These are phyloP conservation scores for Procavia capensis DNA, from an alignment of 2,113 vertebrate species.

Conservation along the genomic window DNA sequence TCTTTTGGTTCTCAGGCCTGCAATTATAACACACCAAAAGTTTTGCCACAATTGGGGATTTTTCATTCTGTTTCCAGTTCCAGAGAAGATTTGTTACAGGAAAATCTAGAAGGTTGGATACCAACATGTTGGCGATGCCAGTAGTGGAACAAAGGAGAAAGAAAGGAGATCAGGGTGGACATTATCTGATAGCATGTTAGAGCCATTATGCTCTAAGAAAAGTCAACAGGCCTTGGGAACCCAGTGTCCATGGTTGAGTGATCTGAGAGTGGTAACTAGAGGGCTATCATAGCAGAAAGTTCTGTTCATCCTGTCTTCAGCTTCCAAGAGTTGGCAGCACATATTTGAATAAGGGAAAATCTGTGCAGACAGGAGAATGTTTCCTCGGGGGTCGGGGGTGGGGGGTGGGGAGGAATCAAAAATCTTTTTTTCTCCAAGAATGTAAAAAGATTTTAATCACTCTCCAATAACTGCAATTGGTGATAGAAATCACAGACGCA, in stretches of 20 bases:
- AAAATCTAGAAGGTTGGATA: neutral
- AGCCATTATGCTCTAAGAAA: conserved; percentile 44
- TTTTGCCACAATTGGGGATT: neutral
- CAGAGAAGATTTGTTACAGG: neutral
- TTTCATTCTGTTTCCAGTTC: neutral
- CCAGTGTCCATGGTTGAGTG: neutral
- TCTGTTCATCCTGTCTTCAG: neutral
- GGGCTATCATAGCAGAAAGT: too few relatives aligned
- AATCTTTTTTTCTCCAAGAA: neutral
- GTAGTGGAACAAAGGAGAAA: neutral
- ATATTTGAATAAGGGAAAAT: neutral
- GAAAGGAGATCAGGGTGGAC: neutral
- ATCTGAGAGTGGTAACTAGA: neutral
- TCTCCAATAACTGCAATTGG: neutral
- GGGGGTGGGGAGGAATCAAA: too few relatives aligned
- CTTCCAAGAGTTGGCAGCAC: neutral
- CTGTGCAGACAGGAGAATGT: neutral
- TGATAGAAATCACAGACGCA: neutral
- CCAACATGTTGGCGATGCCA: neutral
- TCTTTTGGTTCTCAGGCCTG: neutral
- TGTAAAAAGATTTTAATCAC: neutral
- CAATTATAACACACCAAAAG: neutral
- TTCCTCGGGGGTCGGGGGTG: too few relatives aligned
- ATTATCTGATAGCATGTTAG: neutral
- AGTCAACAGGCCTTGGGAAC: neutral